Conservation (phyloP, 2,888 invertebrate species). For the Euspilapteryx auroguttella region DNA sequence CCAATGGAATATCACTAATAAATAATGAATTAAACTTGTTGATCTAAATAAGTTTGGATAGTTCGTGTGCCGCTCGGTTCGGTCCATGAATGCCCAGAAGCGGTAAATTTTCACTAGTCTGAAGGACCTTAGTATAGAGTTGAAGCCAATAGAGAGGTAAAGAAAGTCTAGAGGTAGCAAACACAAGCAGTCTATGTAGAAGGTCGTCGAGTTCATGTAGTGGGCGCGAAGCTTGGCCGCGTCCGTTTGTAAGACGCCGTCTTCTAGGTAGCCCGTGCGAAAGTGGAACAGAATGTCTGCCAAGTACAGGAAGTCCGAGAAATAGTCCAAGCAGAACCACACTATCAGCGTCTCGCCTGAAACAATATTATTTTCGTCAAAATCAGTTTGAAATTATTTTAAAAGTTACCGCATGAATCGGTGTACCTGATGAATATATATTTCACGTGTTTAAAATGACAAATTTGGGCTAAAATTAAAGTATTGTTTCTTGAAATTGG, state of each 20-base stretch:
- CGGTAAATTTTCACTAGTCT: conserved; percentile 96
- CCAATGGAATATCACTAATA: conserved; percentile 99
- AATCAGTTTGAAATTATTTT: too few species aligned
- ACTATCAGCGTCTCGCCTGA: conserved; percentile 83
- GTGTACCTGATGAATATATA: too few species aligned
- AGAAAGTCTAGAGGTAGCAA: conserved; percentile 96
- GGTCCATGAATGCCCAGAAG: conserved; percentile 98
- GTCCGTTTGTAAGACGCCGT: conserved; percentile 97
- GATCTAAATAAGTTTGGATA: conserved; percentile 96
- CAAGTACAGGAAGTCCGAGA: conserved; percentile 94
- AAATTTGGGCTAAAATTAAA: too few species aligned
- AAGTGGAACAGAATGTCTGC: conserved; percentile 97
- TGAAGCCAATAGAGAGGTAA: conserved; percentile 95
- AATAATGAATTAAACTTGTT: conserved; percentile 91
- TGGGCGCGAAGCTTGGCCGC: conserved; percentile 90
- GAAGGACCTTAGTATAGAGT: conserved; percentile 93
- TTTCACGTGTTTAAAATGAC: too few species aligned
- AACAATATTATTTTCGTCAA: conserved; percentile 20
- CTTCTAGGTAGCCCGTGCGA: conserved; percentile 95
- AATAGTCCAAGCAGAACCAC: conserved; percentile 97
- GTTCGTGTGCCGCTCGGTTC: conserved; percentile 97
- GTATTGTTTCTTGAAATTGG: too few species aligned
- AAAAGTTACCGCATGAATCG: too few species aligned
- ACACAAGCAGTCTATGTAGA: conserved; percentile 98
- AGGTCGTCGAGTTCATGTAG: conserved; percentile 96